Evolutionary conservation across 1,140 invertebrate species (phyloP).

Genomic region (Trinorchestia longiramus): DNA sequence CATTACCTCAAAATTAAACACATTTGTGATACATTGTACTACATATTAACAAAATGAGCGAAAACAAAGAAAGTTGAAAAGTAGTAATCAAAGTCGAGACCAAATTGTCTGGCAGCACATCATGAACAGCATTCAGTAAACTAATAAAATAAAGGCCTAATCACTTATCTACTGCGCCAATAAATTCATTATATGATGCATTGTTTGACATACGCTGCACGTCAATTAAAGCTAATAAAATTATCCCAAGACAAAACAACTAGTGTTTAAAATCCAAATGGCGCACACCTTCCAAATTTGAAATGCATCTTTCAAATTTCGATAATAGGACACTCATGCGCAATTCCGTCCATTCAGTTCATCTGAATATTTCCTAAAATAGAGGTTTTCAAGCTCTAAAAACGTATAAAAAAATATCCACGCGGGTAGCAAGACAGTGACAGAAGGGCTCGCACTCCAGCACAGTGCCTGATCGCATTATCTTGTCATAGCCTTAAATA

Average conservation of each 20-base stretch:
- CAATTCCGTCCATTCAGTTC: neutral
- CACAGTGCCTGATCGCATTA: slow-evolving; percentile 30
- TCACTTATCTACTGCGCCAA: neutral
- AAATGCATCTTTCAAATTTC: neutral
- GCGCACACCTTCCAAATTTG: neutral
- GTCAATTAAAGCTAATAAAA: neutral
- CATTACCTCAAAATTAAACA: neutral
- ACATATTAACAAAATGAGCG: neutral
- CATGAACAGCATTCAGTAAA: neutral
- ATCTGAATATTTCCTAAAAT: neutral
- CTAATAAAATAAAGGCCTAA: neutral
- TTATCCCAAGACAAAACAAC: neutral
- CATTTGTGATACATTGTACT: neutral
- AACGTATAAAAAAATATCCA: neutral
- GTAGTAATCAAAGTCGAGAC: neutral
- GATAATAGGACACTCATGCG: neutral
- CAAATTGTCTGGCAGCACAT: neutral
- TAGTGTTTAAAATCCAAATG: neutral
- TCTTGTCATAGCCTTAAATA: slow-evolving; percentile 3
- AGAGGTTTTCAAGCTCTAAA: neutral
- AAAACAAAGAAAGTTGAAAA: neutral
- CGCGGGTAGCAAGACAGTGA: neutral
- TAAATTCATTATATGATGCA: neutral
- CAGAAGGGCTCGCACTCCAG: neutral
- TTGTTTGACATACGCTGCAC: neutral